These are phyloP conservation scores for Calcarius lapponicus DNA, from an alignment of 2,797 vertebrate genomes.

Conservation along the genomic window DNA sequence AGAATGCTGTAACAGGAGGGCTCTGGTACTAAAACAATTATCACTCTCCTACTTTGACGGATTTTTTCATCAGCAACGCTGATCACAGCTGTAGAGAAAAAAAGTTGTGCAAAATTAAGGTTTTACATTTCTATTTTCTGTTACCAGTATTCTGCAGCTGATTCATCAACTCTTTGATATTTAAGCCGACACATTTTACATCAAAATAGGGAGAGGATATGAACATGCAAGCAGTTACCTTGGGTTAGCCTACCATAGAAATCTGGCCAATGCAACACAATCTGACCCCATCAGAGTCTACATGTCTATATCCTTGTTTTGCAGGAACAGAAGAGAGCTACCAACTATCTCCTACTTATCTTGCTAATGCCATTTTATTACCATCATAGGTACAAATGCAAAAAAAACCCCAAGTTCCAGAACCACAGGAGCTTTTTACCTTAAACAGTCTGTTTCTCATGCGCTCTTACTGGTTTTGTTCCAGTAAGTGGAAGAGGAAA, in stretches of 20 bases:
- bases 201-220: background rate
- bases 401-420: background rate
- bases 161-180: background rate
- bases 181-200: background rate
- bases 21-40: slow-evolving; percentile 81
- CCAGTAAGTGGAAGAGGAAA: background rate
- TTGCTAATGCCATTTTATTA: background rate
- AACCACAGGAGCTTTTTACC: background rate
- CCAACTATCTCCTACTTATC: background rate
- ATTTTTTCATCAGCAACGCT: slow-evolving; percentile 84
- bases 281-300: background rate
- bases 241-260: background rate
- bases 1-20: slow-evolving; percentile 28
- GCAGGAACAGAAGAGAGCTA: background rate
- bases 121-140: background rate
- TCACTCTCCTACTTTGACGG: slow-evolving; percentile 84
- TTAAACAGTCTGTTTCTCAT: background rate
- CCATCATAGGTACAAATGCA: background rate
- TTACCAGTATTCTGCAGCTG: background rate
- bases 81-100: slow-evolving; percentile 78
- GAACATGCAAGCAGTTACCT: background rate
- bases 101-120: background rate
- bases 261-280: background rate
- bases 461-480: background rate
- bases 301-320: background rate